Base-by-base conservation (phyloP, 2,888 invertebrate species). In the Cheilosia vulpina region DNA sequence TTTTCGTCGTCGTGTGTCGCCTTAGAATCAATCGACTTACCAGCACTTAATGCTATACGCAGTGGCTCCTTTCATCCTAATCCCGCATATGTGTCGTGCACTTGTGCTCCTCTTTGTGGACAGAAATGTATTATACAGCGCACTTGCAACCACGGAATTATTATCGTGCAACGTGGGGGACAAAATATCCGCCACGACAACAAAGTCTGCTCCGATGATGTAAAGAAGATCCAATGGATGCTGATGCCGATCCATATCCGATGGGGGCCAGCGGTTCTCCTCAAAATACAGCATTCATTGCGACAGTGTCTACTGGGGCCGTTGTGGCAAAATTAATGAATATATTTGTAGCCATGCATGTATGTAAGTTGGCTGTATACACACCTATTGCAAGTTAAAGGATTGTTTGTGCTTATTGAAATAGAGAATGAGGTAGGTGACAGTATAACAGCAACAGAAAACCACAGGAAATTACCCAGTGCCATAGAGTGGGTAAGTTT, bases 71-170 rank as follows among this genome's bases (percentile, higher is more conserved):
- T 45, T 41, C 53, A 45, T 58, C 57, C 57, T 24, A 58, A 41
- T 55, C 31, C 19, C 4, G 38, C 5, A 24, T 21, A 38, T 19
- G 11, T 50, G 50, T 21, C 21, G 7, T 6, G 27, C 27, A 6
- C 27, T 27, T 27, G 27, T 27, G 13, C 6, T 52, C 21, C 21
- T 13, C 4, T 52, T 6, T 52, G 52, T 52, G 11, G 13, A n/a
- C 52, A 21, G 4, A 24, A 13, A 15, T 24, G 52, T 52, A 2
- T 52, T 52, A 15, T 52, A 19, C 19, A 24, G 41, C 41, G 41
- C 66, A 66, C 66, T 66, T 53, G 52, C 43, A 55, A 43, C 68
- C 68, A 31, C 68, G 45, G 45, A 68, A 68, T 55, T 68, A 68
- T 68, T 68, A 31, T 21, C 38, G n/a, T 15, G 13, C 31, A 43